These are phyloP conservation scores for Abramis brama DNA, from an alignment of 2,113 vertebrate genomes.

Conservation along the genomic window DNA sequence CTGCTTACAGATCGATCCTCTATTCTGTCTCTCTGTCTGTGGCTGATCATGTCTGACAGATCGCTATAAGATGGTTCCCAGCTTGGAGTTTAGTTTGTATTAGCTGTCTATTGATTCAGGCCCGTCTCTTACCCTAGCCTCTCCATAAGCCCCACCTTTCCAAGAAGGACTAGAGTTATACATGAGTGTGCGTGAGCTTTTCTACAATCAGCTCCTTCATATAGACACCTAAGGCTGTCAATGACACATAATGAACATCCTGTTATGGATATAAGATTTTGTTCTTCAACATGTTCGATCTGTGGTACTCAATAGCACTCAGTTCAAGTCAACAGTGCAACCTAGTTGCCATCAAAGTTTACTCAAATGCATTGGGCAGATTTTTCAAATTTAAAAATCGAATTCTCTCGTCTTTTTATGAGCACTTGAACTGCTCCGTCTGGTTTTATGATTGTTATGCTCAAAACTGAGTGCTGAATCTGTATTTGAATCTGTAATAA, in stretches of 20 bases:
- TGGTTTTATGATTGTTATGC: no score
- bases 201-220: background rate
- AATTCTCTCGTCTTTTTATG: background rate
- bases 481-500: no score
- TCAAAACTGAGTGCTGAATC: no score
- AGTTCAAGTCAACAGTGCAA: background rate
- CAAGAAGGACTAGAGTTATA: background rate
- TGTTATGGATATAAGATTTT: background rate
- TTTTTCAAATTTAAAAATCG: background rate
- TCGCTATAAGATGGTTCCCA: constrained; percentile 53
- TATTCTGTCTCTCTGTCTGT: constrained; percentile 40
- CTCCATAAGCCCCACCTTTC: background rate
- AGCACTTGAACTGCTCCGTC: no score
- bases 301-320: background rate
- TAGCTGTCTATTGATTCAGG: constrained; percentile 50
- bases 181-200: background rate
- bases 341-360: background rate
- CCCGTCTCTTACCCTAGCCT: constrained; percentile 7
- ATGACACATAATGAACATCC: background rate
- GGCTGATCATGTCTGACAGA: constrained; percentile 54
- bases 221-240: background rate
- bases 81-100: constrained; percentile 44
- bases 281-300: background rate
- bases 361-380: background rate
- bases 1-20: constrained; percentile 43